Evolutionary conservation across 2,888 invertebrate species (phyloP).

Genomic region (Zonitis immaculata): DNA sequence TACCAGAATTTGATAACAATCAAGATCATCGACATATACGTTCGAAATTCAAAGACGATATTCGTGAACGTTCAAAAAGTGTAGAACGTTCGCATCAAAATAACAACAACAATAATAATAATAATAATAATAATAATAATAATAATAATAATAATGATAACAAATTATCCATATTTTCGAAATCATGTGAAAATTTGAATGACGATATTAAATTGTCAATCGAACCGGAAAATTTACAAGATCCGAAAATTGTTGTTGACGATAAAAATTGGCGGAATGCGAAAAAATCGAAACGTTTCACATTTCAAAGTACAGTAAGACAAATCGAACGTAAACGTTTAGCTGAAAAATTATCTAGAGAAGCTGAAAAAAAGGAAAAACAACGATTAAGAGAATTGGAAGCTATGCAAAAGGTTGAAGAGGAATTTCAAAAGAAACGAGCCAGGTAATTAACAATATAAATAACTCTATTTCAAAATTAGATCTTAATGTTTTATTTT

Average conservation of each 20-base stretch:
- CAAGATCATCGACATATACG: slow-evolving; percentile 22
- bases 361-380: slow-evolving; percentile 72
- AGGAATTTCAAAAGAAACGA: slow-evolving; percentile 80
- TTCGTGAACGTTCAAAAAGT: slow-evolving; percentile 23
- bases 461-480: not conserved
- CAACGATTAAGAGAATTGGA: slow-evolving; percentile 72
- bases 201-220: slow-evolving; percentile 29
- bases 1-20: slow-evolving; percentile 51
- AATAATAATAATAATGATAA: too few species aligned
- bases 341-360: slow-evolving; percentile 70
- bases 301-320: slow-evolving; percentile 80
- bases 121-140: slow-evolving; percentile 12
- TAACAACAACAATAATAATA: slow-evolving; percentile 5
- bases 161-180: slow-evolving; percentile 41
- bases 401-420: slow-evolving; percentile 79
- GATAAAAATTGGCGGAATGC: slow-evolving; percentile 21
- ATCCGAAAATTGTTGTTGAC: slow-evolving; percentile 29
- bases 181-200: slow-evolving; percentile 51
- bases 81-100: slow-evolving; percentile 15
- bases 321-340: slow-evolving; percentile 70
- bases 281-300: slow-evolving; percentile 62
- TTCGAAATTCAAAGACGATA: slow-evolving; percentile 20
- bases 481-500: not conserved
- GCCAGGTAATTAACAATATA: slow-evolving; percentile 48
- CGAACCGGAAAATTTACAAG: slow-evolving; percentile 44